A percentile compares a stretch with the other conserved stretches of the same genome.
phyloP scores from a whole-genome alignment of 2,797 vertebrate genomes.

The Darevskia mixta region DNA sequence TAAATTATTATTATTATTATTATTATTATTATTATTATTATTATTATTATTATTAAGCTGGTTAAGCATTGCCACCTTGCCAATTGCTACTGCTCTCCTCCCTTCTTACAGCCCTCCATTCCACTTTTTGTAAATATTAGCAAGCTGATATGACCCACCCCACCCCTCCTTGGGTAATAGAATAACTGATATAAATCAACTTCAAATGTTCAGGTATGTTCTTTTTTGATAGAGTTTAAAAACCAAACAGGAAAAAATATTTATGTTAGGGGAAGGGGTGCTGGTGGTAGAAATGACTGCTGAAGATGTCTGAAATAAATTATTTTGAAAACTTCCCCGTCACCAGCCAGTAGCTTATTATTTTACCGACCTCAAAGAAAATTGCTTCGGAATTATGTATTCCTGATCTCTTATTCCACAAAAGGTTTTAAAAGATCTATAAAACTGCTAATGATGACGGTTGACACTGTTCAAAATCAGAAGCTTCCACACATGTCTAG shows the following conservation, averaged over 20 bases:
- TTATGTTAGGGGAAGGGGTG: not conserved
- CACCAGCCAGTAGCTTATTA: not conserved
- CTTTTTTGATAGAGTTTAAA: not conserved
- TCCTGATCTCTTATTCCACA: too few relatives aligned
- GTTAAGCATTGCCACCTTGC: too few relatives aligned
- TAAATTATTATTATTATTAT: too few relatives aligned
- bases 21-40: too few relatives aligned
- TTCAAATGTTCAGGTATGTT: not conserved
- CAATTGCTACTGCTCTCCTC: too few relatives aligned
- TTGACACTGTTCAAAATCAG: not conserved
- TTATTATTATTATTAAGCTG: too few relatives aligned
- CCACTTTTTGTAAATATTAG: too few relatives aligned
- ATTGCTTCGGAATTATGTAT: not conserved
- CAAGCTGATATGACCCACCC: too few relatives aligned
- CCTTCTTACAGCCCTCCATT: too few relatives aligned
- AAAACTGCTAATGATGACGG: not conserved
- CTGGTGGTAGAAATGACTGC: not conserved
- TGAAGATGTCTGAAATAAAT: not conserved
- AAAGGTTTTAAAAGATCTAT: not conserved
- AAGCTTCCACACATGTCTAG: not conserved
- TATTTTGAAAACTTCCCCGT: not conserved
- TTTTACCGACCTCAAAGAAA: not conserved
- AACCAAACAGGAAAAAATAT: not conserved
- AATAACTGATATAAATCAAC: not conserved
- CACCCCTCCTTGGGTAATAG: not conserved